Conservation (phyloP, 2,888 invertebrate genomes). For the Arctia plantaginis region DNA sequence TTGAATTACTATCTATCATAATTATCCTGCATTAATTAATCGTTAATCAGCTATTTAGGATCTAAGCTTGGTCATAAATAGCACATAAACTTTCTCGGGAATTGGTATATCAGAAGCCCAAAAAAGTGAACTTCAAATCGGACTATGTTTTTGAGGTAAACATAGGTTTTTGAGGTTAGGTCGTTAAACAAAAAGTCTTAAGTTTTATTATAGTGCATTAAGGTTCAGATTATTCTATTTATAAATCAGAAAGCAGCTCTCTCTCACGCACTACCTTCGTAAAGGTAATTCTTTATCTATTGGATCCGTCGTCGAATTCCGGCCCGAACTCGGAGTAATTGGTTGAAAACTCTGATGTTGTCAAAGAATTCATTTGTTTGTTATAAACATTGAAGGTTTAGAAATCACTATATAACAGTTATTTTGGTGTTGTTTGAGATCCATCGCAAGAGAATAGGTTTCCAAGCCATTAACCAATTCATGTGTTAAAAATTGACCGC, state of each 20-base stretch:
- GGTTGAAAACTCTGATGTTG: constrained; percentile 11
- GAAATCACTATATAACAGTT: no score
- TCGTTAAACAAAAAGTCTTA: neutral
- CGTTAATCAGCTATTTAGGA: neutral
- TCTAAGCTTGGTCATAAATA: neutral
- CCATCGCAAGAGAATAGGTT: no score
- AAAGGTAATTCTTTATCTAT: constrained; percentile 36
- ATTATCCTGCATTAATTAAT: neutral
- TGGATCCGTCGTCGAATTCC: neutral
- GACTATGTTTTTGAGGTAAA: no score
- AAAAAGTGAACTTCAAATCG: no score
- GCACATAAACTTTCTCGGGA: neutral
- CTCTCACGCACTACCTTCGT: constrained; percentile 95
- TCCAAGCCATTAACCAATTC: no score
- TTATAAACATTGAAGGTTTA: neutral
- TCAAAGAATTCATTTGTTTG: neutral
- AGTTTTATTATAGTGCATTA: neutral
- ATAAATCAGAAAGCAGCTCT: constrained; percentile 84
- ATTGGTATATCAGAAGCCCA: no score
- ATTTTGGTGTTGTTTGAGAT: neutral
- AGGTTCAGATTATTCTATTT: neutral
- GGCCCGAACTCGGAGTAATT: neutral
- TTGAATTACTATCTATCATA: neutral
- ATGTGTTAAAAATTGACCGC: no score
- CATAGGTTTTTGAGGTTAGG: neutral